These are phyloP conservation scores for Hartigia nigra DNA, from an alignment of 2,888 invertebrate genomes.

Conservation along the genomic window DNA sequence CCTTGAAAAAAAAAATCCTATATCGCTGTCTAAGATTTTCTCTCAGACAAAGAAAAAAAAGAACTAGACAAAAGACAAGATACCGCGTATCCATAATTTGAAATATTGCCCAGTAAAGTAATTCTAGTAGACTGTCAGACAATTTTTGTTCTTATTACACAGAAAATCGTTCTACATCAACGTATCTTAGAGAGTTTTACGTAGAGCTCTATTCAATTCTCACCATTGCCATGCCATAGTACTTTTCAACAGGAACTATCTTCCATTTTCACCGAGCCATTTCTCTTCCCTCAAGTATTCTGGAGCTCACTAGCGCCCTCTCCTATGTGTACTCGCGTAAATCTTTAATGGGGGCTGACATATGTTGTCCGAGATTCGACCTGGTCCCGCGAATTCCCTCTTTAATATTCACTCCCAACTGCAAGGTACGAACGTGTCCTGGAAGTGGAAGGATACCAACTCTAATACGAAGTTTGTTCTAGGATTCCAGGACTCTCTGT, in stretches of 20 bases:
- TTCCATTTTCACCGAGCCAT: background rate
- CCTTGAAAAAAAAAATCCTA: background rate
- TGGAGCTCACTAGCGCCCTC: background rate
- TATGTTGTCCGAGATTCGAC: constrained; percentile 12
- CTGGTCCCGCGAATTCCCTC: constrained; percentile 1
- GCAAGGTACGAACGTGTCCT: background rate
- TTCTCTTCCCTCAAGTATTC: background rate
- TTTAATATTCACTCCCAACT: constrained; percentile 7
- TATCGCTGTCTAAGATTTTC: background rate
- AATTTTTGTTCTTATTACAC: background rate
- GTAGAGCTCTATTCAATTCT: background rate
- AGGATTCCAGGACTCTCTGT: background rate
- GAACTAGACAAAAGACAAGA: background rate
- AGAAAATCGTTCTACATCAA: background rate
- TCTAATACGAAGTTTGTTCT: background rate
- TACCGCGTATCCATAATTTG: background rate
- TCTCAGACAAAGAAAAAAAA: background rate
- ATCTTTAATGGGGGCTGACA: constrained; percentile 4
- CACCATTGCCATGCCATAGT: background rate
- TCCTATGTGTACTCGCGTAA: background rate
- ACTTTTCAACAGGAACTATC: background rate
- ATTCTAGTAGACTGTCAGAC: background rate
- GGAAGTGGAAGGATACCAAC: background rate
- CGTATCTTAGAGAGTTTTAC: background rate
- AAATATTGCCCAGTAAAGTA: background rate